These are phyloP conservation scores for Urocitellus parryii DNA, from an alignment of 2,113 vertebrate species.

Conservation along the genomic window DNA sequence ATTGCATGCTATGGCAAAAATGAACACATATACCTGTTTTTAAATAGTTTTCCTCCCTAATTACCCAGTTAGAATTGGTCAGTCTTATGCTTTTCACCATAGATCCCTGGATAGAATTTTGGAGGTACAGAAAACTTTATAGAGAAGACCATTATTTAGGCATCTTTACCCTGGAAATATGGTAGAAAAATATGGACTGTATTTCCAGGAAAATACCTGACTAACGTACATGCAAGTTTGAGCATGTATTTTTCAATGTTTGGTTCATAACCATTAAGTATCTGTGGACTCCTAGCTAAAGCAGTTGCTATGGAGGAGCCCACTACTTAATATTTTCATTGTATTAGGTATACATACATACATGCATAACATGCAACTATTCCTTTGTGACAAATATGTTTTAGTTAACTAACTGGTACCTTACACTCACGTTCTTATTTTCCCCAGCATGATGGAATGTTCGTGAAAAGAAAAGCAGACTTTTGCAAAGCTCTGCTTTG, in stretches of 20 bases:
- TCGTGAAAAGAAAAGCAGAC: slow-evolving; percentile 33
- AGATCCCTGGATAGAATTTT: slow-evolving; percentile 7
- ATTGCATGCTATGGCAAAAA: not conserved
- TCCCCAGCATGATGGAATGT: slow-evolving; percentile 27
- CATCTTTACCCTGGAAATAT: not conserved
- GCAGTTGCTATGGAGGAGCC: not conserved
- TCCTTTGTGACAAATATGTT: not conserved
- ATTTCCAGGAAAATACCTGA: not conserved
- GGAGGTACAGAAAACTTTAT: not conserved
- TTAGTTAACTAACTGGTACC: slow-evolving; percentile 41
- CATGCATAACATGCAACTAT: not conserved
- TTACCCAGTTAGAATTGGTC: slow-evolving; percentile 2
- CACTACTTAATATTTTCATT: not conserved
- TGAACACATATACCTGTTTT: not conserved
- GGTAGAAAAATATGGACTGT: not conserved
- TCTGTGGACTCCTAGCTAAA: not conserved
- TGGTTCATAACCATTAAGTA: not conserved
- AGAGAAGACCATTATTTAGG: not conserved
- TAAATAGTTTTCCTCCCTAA: not conserved
- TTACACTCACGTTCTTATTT: slow-evolving; percentile 36
- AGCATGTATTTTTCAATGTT: not conserved
- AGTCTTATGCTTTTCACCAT: not conserved
- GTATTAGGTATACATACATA: too few relatives aligned
- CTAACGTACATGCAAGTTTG: not conserved
- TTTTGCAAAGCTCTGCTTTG: slow-evolving; percentile 37